Evolutionary conservation across 2,113 vertebrate genomes (phyloP), one percentile per base, ranked within the genome.

Genomic region (Prolemur simus): DNA sequence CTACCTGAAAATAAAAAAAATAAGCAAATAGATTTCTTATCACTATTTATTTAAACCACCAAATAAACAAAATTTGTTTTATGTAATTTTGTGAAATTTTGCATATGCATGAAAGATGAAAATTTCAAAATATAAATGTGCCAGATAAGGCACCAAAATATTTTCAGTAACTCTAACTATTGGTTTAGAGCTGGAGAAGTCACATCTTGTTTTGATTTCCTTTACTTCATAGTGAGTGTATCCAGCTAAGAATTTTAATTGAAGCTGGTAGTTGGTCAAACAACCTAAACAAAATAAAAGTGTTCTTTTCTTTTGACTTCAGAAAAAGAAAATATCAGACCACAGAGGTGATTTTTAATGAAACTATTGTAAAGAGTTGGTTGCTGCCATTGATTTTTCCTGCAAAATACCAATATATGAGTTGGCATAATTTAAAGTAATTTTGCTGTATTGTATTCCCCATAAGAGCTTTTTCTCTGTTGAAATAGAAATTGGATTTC

Each of bases 401-500:
- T 45, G 52, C 29, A 94, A 95, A 96, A 96, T 82, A 63, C 58
- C 74, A 73, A 17, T 76, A 84, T 73, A 73, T 14, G 60, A 21
- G 66, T 76, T 58, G 63, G 77, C 42, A 97, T 97, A 98, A 98
- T 97, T 83, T 91, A 93, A 97, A 96, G 49, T 92, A 97, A 96
- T 97, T 94, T 83, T 96, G 1, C 29, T 95, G 15, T 90, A 86
- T 89, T 97, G 52, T 97, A 95, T 89, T 97, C 91, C 89, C 81
- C 90, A 89, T 82, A 95, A 95, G 86, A 96, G 42, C 47, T 95
- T 63, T 92, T 76, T 97, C 63, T 95, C 58, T 92, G 27, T 90
- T 68, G 88, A 96, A 63, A 78, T 12, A 97, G 85, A 97, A 97
- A 98, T 96, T 98, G 88, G 78, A 56, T 98, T 98, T 97, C 96